These are phyloP conservation scores for Halichoeres trimaculatus DNA, from an alignment of 2,113 vertebrate genomes.

Conservation along the genomic window DNA sequence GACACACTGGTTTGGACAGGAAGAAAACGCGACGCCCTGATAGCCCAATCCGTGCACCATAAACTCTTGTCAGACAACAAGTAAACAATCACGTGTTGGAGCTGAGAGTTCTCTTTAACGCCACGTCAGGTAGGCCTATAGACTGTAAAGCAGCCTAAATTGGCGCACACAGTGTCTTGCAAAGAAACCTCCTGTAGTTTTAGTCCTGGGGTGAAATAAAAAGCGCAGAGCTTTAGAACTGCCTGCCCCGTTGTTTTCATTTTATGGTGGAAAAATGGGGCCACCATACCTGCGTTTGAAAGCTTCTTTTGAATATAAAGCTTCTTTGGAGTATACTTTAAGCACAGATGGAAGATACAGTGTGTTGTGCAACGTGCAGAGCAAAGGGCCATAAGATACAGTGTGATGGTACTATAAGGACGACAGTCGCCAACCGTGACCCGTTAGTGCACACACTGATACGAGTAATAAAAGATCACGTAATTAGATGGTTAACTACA, in stretches of 20 bases:
- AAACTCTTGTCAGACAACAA: constrained; percentile 72
- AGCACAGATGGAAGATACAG: constrained; percentile 21
- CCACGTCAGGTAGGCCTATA: constrained; percentile 66
- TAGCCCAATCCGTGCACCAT: constrained; percentile 53
- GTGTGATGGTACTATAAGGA: neutral
- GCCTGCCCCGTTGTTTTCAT: constrained; percentile 57
- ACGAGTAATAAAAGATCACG: neutral
- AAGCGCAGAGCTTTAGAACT: constrained; percentile 34
- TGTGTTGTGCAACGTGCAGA: neutral
- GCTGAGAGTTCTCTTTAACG: constrained; percentile 60
- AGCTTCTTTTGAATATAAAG: constrained; percentile 12
- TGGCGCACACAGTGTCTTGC: constrained; percentile 48
- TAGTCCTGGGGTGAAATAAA: constrained; percentile 45
- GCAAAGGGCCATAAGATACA: constrained; percentile 1
- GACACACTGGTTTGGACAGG: constrained; percentile 14
- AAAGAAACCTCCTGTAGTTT: constrained; percentile 70
- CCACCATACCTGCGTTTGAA: constrained; percentile 64
- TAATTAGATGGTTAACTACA: neutral
- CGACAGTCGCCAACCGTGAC: neutral
- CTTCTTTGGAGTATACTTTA: neutral
- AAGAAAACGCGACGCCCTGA: constrained; percentile 41
- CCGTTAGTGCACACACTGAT: neutral
- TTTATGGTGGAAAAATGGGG: constrained; percentile 51
- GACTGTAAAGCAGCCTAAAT: constrained; percentile 69
- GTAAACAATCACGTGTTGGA: constrained; percentile 69